phyloP scores from a whole-genome alignment of 2,797 vertebrate species.

The Acomys russatus region DNA sequence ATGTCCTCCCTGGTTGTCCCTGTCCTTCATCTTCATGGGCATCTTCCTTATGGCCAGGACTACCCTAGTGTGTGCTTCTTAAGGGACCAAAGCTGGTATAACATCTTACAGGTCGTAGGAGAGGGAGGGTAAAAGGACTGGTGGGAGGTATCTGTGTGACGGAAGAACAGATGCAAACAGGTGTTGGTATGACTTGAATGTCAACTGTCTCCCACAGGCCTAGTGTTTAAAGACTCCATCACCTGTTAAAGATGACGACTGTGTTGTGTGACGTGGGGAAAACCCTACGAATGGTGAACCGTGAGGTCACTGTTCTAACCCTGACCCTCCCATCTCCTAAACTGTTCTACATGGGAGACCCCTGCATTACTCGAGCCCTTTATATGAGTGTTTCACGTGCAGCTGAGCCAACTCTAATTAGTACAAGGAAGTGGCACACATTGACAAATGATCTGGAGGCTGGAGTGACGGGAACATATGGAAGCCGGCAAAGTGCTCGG shows the following conservation, averaged over 20 bases:
- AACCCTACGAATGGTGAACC: background rate
- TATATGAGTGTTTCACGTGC: background rate
- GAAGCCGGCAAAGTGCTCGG: background rate
- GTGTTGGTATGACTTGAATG: background rate
- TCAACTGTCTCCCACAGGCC: background rate
- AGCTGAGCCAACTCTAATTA: background rate
- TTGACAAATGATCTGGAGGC: background rate
- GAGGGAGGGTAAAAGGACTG: background rate
- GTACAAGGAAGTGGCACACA: background rate
- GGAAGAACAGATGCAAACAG: background rate
- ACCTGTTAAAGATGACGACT: background rate
- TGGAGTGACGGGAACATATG: fast-evolving
- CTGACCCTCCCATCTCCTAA: background rate
- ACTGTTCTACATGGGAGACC: background rate
- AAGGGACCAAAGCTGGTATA: background rate
- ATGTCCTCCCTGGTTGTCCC: background rate
- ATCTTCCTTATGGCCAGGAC: background rate
- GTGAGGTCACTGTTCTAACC: background rate
- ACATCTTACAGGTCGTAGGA: background rate
- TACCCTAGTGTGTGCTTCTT: background rate
- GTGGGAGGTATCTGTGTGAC: background rate
- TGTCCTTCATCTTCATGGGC: background rate
- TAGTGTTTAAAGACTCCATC: background rate
- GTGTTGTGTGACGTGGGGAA: background rate
- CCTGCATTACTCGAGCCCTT: background rate